Percentiles rank a stretch among this genome's conserved stretches.
These are phyloP conservation scores for Corythaeola cristata DNA, from an alignment of 2,113 vertebrate species.

Conservation along the genomic window DNA sequence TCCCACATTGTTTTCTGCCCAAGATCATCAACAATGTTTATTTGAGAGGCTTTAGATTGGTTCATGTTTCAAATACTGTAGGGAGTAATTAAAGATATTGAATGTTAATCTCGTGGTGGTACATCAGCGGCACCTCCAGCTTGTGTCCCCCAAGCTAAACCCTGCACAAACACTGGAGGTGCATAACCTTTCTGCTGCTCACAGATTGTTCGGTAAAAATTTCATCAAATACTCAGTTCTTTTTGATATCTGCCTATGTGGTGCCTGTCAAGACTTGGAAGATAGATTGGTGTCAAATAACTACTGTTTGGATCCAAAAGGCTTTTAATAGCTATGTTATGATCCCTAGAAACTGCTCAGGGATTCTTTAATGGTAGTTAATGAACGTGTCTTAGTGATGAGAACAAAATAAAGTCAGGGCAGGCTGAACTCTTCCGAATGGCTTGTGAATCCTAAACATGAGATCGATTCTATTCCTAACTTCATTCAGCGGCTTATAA, in stretches of 20 bases:
- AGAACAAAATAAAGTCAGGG: slow-evolving; percentile 1
- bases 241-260: not conserved
- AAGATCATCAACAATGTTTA: not conserved
- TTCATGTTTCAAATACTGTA: not conserved
- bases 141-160: not conserved
- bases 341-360: not conserved
- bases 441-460: not conserved
- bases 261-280: not conserved
- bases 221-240: not conserved
- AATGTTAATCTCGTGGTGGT: not conserved
- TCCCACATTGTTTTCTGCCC: slow-evolving; percentile 8
- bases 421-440: slow-evolving; percentile 10
- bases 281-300: not conserved
- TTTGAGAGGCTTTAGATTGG: not conserved
- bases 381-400: not conserved
- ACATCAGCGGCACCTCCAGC: not conserved
- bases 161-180: not conserved
- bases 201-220: not conserved
- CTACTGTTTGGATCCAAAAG: slow-evolving; percentile 22
- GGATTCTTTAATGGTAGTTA: not conserved
- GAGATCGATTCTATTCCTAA: slow-evolving; percentile 8
- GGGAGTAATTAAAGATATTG: not conserved
- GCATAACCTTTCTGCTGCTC: not conserved
- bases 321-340: not conserved
- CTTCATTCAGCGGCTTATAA: slow-evolving; percentile 33